Evolutionary conservation across 2,113 vertebrate species (phyloP).

Genomic region (Dasyornis broadbenti): DNA sequence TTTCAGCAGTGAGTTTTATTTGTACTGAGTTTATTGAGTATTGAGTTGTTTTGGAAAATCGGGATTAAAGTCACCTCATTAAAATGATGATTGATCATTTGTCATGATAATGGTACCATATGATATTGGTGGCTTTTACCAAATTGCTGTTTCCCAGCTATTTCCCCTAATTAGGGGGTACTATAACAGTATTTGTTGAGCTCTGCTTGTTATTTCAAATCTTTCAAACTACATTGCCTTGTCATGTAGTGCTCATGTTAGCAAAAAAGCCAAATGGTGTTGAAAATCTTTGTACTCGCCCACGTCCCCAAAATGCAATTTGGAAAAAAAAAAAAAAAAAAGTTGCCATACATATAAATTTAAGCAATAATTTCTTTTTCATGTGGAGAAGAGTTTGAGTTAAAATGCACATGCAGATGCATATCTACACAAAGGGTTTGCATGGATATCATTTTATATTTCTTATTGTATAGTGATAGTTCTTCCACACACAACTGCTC

Average conservation of each 20-base stretch:
- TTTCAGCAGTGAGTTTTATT: not conserved
- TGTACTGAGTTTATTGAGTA: not conserved
- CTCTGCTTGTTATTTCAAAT: not conserved
- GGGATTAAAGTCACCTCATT: slow-evolving; percentile 9
- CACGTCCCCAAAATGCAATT: not conserved
- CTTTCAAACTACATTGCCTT: not conserved
- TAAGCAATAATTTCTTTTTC: slow-evolving; percentile 2
- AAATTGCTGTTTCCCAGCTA: slow-evolving; percentile 28
- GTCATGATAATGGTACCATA: not conserved
- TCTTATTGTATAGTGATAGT: slow-evolving; percentile 44
- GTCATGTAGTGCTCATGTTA: not conserved
- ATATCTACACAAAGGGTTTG: not conserved
- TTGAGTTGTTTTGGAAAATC: not conserved
- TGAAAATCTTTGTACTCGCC: not conserved
- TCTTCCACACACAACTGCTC: slow-evolving; percentile 50
- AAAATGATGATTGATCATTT: slow-evolving; percentile 39
- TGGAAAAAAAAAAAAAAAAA: not conserved
- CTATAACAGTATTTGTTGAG: not conserved
- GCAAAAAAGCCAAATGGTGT: not conserved
- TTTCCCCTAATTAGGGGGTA: not conserved
- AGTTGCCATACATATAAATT: not conserved
- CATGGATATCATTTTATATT: slow-evolving; percentile 13
- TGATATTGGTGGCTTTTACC: slow-evolving; percentile 27
- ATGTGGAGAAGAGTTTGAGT: not conserved
- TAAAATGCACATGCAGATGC: not conserved